These are phyloP conservation scores for Seriola quinqueradiata DNA, from an alignment of 2,113 vertebrate genomes.

Conservation along the genomic window DNA sequence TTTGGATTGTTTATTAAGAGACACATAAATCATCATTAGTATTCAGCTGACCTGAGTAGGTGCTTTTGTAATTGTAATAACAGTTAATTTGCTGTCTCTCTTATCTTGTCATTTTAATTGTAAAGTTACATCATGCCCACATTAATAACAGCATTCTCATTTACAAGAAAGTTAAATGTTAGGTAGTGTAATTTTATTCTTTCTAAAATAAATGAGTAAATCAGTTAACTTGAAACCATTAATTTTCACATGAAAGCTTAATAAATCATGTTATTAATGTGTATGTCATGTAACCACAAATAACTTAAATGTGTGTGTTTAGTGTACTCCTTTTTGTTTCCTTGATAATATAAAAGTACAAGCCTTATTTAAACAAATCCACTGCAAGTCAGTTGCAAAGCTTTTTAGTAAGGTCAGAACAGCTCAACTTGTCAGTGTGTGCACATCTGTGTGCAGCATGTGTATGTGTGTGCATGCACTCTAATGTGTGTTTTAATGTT, in stretches of 20 bases:
- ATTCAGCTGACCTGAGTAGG: not conserved
- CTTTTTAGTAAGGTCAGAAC: conserved; percentile 67
- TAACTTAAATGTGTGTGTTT: conserved; percentile 14
- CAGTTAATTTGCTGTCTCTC: not conserved
- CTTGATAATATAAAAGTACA: conserved; percentile 53
- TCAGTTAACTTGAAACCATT: not conserved
- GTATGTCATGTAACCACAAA: conserved; percentile 4
- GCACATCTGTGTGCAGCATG: conserved; percentile 37
- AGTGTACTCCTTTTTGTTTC: conserved; percentile 5
- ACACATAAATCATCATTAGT: not conserved
- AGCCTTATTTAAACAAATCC: conserved; percentile 72
- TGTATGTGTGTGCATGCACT: conserved; percentile 48
- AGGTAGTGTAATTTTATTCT: not conserved
- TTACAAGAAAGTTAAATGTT: not conserved
- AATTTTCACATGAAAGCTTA: conserved; percentile 9
- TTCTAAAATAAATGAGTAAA: conserved; percentile 2
- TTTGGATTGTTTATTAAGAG: not conserved
- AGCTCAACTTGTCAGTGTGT: conserved; percentile 50
- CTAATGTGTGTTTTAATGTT: conserved; percentile 81
- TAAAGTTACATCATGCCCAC: not conserved
- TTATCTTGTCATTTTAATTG: not conserved
- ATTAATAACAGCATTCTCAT: not conserved
- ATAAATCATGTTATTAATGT: conserved; percentile 40
- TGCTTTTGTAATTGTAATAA: not conserved
- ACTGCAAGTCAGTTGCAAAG: conserved; percentile 41